Evolutionary conservation across 2,888 invertebrate genomes (phyloP).

Genomic region (Scaptodrosophila latifasciaeformis): DNA sequence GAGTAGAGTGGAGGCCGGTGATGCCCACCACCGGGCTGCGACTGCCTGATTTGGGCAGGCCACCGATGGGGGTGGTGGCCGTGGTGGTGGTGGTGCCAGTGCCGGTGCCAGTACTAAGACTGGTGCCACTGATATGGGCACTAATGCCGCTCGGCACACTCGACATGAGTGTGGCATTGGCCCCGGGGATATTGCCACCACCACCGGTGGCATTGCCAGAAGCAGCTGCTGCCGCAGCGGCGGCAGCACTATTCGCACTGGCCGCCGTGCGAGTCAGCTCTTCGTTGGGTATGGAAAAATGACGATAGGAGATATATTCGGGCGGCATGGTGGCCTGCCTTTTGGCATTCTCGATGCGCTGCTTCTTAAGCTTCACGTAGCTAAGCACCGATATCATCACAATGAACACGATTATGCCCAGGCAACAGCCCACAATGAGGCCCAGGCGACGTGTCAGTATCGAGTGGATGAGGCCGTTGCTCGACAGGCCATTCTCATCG

Average conservation of each 20-base stretch:
- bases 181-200: conserved; percentile 24
- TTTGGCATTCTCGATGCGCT: conserved; percentile 83
- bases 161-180: conserved; percentile 58
- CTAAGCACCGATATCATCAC: conserved; percentile 89
- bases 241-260: conserved; percentile 31
- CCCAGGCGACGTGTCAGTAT: conserved; percentile 88
- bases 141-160: conserved; percentile 74
- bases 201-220: conserved; percentile 2
- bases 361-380: conserved; percentile 89
- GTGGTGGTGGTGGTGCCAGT: conserved; percentile 64
- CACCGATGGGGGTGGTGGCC: conserved; percentile 62
- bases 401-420: conserved; percentile 90
- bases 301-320: conserved; percentile 87
- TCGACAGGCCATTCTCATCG: conserved; percentile 78
- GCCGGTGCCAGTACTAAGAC: conserved; percentile 65
- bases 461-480: conserved; percentile 83
- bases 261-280: conserved; percentile 74
- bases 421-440: conserved; percentile 89
- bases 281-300: conserved; percentile 83
- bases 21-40: conserved; percentile 49
- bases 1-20: conserved; percentile 37
- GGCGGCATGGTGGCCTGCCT: conserved; percentile 82
- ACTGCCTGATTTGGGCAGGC: conserved; percentile 40
- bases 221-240: conserved; percentile 24
- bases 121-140: conserved; percentile 73